These are phyloP conservation scores for Anastrepha obliqua DNA, from an alignment of 1,140 invertebrate species.

Conservation along the genomic window DNA sequence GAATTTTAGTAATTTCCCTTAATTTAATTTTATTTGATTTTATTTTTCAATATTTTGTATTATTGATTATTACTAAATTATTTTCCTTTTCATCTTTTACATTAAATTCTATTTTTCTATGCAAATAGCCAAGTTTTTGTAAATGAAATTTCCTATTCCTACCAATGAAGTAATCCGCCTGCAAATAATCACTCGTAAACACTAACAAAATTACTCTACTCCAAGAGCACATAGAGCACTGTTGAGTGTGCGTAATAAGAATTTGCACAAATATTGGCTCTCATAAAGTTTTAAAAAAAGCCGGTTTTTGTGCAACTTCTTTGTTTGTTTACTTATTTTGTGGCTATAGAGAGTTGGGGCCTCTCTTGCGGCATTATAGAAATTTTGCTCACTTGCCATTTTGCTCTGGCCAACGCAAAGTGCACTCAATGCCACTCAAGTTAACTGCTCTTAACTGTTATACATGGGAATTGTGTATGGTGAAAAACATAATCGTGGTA, in stretches of 20 bases:
- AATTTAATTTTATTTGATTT: too few relatives aligned
- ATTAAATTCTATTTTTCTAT: not conserved
- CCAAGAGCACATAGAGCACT: not conserved
- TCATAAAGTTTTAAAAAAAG: conserved; percentile 8
- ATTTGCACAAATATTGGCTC: not conserved
- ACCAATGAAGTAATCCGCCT: not conserved
- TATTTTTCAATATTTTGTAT: too few relatives aligned
- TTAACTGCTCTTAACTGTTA: not conserved
- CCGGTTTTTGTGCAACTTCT: conserved; percentile 38
- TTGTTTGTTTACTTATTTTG: conserved; percentile 34
- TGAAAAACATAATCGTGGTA: not conserved
- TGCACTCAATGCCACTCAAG: not conserved
- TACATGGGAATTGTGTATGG: not conserved
- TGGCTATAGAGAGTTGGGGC: not conserved
- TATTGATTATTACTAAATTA: too few relatives aligned
- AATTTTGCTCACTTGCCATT: not conserved
- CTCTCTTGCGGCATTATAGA: not conserved
- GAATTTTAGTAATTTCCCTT: too few relatives aligned
- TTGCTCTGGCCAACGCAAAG: not conserved
- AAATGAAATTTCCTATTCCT: not conserved
- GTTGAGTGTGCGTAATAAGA: not conserved
- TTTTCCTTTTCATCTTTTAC: too few relatives aligned
- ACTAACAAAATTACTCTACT: not conserved
- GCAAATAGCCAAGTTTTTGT: not conserved
- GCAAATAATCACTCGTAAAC: not conserved